Conservation (phyloP, 2,113 vertebrate genomes). For the Chaenogobius annularis region DNA sequence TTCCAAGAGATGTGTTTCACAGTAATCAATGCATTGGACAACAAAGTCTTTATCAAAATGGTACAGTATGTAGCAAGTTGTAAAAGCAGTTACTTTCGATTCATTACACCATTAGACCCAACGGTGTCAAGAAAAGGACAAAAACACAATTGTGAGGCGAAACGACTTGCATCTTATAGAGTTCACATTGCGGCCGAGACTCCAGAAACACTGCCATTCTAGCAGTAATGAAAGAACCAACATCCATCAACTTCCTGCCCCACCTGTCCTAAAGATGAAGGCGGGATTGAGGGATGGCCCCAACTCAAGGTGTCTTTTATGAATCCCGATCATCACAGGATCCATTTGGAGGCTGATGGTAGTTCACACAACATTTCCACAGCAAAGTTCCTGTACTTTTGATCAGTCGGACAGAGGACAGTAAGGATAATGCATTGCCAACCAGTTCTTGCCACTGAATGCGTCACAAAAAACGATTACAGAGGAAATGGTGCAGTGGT, state of each 20-base stretch:
- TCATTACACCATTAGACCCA: slow-evolving; percentile 40
- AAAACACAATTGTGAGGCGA: slow-evolving; percentile 27
- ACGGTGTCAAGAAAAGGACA: slow-evolving; percentile 46
- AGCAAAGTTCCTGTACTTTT: slow-evolving; percentile 23
- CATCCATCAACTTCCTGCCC: slow-evolving; percentile 60
- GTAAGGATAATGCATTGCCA: slow-evolving; percentile 16
- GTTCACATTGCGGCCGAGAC: slow-evolving; percentile 36
- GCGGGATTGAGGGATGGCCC: slow-evolving; percentile 51
- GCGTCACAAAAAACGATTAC: slow-evolving; percentile 4
- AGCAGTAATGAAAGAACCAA: slow-evolving; percentile 54
- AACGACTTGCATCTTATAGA: slow-evolving; percentile 37
- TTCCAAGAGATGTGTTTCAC: too few relatives aligned
- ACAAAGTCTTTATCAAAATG: too few relatives aligned
- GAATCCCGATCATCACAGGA: slow-evolving; percentile 48
- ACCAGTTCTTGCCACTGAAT: neutral
- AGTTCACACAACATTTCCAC: slow-evolving; percentile 42
- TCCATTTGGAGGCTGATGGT: slow-evolving; percentile 36
- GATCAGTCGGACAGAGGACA: slow-evolving; percentile 31
- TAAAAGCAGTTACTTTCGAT: slow-evolving; percentile 16
- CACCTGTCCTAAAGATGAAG: slow-evolving; percentile 57
- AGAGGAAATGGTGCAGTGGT: neutral
- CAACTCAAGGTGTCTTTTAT: slow-evolving; percentile 51
- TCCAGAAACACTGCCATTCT: slow-evolving; percentile 27
- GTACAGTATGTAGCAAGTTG: neutral
- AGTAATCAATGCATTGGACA: too few relatives aligned